These are phyloP conservation scores for Hemiscyllium ocellatum DNA, from an alignment of 2,113 vertebrate species.

Conservation along the genomic window DNA sequence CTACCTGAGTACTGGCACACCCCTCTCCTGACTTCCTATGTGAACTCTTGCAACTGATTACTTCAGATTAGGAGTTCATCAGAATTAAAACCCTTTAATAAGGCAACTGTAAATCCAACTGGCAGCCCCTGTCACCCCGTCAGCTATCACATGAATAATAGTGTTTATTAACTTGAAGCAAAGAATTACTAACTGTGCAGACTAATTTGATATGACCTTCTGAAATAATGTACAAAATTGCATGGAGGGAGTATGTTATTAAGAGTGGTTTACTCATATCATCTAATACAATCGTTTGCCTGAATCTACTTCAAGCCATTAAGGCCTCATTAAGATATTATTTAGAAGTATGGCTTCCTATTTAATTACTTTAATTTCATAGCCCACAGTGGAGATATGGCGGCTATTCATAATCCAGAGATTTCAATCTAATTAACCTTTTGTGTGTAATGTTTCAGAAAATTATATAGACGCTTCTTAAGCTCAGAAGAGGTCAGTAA, in stretches of 20 bases:
- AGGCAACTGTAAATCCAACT: neutral
- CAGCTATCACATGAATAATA: slow-evolving; percentile 42
- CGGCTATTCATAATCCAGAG: neutral
- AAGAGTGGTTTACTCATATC: slow-evolving; percentile 12
- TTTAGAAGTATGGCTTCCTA: slow-evolving; percentile 35
- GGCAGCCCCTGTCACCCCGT: neutral
- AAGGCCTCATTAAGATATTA: slow-evolving; percentile 47
- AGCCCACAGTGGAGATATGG: neutral
- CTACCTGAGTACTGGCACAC: too few species aligned
- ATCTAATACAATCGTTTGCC: slow-evolving; percentile 35
- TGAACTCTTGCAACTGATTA: neutral
- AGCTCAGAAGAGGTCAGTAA: neutral
- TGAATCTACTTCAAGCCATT: slow-evolving; percentile 45
- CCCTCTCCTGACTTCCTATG: neutral
- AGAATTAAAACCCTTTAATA: slow-evolving; percentile 53
- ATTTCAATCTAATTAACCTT: slow-evolving; percentile 2
- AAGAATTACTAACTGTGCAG: slow-evolving; percentile 52
- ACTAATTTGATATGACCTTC: slow-evolving; percentile 60
- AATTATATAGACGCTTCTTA: neutral
- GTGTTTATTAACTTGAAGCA: slow-evolving; percentile 55
- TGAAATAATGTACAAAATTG: slow-evolving; percentile 53
- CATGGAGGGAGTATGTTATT: slow-evolving; percentile 41
- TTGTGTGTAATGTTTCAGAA: neutral
- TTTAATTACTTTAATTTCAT: slow-evolving; percentile 20
- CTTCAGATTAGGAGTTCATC: slow-evolving; percentile 45